Percentiles rank a stretch among this genome's conserved stretches.
These are phyloP conservation scores for Peromyscus maniculatus DNA, from an alignment of 2,113 vertebrate genomes.

Conservation along the genomic window DNA sequence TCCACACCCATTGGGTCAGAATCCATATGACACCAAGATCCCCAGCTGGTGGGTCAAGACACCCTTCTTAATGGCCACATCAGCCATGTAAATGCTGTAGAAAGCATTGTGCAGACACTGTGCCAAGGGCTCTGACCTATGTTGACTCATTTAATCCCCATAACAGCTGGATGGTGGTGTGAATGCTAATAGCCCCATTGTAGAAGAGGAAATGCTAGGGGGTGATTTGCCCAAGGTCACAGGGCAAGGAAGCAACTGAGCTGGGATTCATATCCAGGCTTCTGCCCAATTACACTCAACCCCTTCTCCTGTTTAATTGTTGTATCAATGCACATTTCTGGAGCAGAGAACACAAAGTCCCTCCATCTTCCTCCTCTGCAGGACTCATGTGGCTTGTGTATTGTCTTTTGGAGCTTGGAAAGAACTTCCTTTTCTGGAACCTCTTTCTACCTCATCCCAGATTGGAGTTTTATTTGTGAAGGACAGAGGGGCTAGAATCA, in stretches of 20 bases:
- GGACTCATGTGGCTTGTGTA: background rate
- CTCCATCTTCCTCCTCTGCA: background rate
- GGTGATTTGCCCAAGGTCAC: background rate
- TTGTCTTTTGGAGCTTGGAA: background rate
- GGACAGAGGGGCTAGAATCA: background rate
- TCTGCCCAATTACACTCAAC: background rate
- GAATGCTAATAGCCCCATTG: background rate
- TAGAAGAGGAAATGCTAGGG: background rate
- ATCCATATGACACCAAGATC: background rate
- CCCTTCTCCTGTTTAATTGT: background rate
- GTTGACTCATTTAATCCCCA: background rate
- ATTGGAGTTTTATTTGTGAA: background rate
- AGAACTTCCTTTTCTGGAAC: background rate
- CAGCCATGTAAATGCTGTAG: rapidly evolving
- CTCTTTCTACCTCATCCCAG: background rate
- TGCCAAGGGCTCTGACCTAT: background rate
- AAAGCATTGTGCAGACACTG: background rate
- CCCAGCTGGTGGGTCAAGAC: background rate
- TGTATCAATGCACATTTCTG: background rate
- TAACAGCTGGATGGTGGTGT: background rate
- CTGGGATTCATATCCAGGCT: background rate
- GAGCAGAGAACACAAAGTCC: background rate
- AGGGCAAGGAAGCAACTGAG: background rate
- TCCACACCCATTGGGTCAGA: background rate
- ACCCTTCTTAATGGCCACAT: background rate